phyloP scores from a whole-genome alignment of 2,797 vertebrate species.

The Percopsis omiscomaycus region DNA sequence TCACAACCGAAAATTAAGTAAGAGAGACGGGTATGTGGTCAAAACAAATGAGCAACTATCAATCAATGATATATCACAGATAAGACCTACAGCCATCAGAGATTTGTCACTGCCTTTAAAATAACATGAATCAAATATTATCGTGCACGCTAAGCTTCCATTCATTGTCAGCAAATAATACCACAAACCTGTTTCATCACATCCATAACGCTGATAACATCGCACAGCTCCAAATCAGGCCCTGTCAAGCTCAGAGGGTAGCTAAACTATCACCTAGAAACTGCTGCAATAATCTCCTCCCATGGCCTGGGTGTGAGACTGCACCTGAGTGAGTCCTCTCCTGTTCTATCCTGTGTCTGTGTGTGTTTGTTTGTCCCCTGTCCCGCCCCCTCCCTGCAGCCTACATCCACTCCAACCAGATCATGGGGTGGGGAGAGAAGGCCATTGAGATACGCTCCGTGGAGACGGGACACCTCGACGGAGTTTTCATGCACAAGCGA shows the following conservation, averaged over 20 bases:
- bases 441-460: conserved; percentile 99
- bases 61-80: not conserved
- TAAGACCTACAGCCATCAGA: not conserved
- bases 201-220: not conserved
- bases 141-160: not conserved
- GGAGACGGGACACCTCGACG: conserved; percentile 99
- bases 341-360: conserved; percentile 57
- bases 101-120: not conserved
- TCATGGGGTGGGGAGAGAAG: conserved; percentile 99
- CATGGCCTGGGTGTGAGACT: conserved; percentile 59
- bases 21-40: no score
- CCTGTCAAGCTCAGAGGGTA: conserved; percentile 16
- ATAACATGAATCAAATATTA: conserved; percentile 1
- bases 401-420: conserved; percentile 99
- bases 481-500: conserved; percentile 99
- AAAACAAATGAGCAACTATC: no score
- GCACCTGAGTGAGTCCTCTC: conserved; percentile 59
- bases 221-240: not conserved
- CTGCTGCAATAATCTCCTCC: conserved; percentile 82
- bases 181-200: not conserved
- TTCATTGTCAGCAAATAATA: not conserved
- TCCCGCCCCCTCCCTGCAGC: conserved; percentile 78
- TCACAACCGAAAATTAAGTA: no score
- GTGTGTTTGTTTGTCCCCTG: conserved; percentile 16
- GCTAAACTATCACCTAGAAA: conserved; percentile 63